Base-by-base conservation (phyloP, 2,797 vertebrate genomes). In the Channa striata region DNA sequence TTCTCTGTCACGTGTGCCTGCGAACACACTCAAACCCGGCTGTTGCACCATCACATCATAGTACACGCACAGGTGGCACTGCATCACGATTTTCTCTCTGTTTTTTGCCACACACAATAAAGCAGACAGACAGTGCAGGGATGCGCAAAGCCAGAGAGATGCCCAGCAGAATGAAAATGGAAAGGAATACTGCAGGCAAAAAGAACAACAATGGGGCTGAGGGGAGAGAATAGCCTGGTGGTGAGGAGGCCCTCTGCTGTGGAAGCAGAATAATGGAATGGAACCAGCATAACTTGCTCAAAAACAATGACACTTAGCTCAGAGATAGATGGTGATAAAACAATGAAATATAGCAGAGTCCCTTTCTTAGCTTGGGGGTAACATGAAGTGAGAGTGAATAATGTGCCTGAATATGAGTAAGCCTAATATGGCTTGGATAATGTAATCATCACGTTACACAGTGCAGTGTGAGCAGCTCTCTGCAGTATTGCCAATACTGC, bases 261-360 rank as follows among this genome's bases (percentile, higher is more conserved):
- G 70, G 65, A 80, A 74, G 48, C 53, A 77, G 62, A 78, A 88
- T 77, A 90, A 83, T 82, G 72, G 80, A 86, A 77, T 17, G 69
- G 50, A 87, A 88, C 72, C 68, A 81, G 69, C 58, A 72, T 52
- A 78, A 85, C 66, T 83, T 8, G 6, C 67, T 63, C 50, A 81
- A 79, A 86, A 88, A 89, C 80, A 88, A 88, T 85, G 74, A 82
- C 82, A 84, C 64, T 82, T 86, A 83, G 81, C 80, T 79, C 78
- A 72, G 53, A 77, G 71, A 88, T 78, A 78, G 82, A 86, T 75
- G 54, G 60, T 71, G 80, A 80, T 82, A 71, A 83, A 89, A 86
- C 78, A 90, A 80, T 79, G 56, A 81, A 86, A 80, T 72, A 75
- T 60, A 79, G 82, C 72, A 79, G 47, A 11, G 59, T 48, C 62